phyloP scores from a whole-genome alignment of 2,797 vertebrate genomes.

The Sebastes itinus region DNA sequence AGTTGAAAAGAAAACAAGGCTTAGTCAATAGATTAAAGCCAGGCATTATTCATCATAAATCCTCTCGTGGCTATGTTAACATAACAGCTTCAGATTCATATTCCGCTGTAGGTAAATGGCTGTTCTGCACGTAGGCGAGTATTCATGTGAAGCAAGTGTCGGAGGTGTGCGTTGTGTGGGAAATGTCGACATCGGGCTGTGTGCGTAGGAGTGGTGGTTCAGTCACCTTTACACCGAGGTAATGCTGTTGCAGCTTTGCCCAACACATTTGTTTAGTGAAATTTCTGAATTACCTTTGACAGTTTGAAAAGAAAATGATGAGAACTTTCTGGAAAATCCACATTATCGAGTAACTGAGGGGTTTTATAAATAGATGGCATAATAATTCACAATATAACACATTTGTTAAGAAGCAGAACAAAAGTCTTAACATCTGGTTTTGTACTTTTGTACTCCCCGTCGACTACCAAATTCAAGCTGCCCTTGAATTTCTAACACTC shows the following conservation, averaged over 20 bases:
- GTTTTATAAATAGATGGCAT: not conserved
- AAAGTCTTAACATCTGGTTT: not conserved
- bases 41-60: slow-evolving; percentile 6
- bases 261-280: slow-evolving; percentile 20
- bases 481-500: not conserved
- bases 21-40: slow-evolving; percentile 20
- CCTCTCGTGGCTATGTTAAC: not conserved
- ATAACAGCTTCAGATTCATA: slow-evolving; percentile 26
- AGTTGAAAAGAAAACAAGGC: slow-evolving; percentile 29
- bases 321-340: not conserved
- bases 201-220: slow-evolving; percentile 20
- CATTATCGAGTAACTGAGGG: not conserved
- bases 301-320: not conserved
- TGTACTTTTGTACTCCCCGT: not conserved
- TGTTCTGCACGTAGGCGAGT: slow-evolving; percentile 7
- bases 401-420: not conserved
- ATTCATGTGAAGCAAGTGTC: slow-evolving; percentile 24
- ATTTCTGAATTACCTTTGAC: slow-evolving; percentile 8
- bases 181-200: slow-evolving; percentile 14
- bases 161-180: slow-evolving; percentile 35
- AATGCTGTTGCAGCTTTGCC: slow-evolving; percentile 21
- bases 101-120: slow-evolving; percentile 7
- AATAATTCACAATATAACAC: not conserved
- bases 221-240: slow-evolving; percentile 39
- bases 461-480: not conserved